Conservation (phyloP, 2,113 vertebrate genomes). For the Aegotheles bennettii region DNA sequence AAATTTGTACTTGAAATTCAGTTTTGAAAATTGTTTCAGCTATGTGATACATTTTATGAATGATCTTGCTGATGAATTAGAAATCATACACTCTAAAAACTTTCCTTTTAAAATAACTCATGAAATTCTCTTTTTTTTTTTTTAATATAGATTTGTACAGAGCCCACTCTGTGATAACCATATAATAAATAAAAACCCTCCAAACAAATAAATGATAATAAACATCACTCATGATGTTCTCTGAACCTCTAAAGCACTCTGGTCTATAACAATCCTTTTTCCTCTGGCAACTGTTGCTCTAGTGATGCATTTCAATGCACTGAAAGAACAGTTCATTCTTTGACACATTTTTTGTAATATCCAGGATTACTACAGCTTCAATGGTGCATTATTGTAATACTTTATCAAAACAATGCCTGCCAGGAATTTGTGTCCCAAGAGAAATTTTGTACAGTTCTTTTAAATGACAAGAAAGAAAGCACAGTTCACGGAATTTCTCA, state of each 20-base stretch:
- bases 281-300: conserved; percentile 28
- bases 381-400: conserved; percentile 33
- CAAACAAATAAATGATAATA: conserved; percentile 45
- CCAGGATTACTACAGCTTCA: background rate
- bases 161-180: background rate
- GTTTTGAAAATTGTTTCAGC: background rate
- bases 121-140: background rate
- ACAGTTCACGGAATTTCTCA: background rate
- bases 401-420: conserved; percentile 42
- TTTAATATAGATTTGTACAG: background rate
- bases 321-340: conserved; percentile 19
- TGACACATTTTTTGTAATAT: background rate
- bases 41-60: background rate
- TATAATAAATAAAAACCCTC: background rate
- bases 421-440: background rate
- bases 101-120: background rate
- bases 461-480: background rate
- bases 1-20: background rate
- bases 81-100: background rate
- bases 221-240: conserved; percentile 5
- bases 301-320: conserved; percentile 3
- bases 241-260: background rate
- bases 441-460: background rate
- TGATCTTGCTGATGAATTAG: background rate
- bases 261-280: conserved; percentile 16